Base-by-base conservation (phyloP, 2,888 invertebrate genomes). In the Vesta saturnalis region DNA sequence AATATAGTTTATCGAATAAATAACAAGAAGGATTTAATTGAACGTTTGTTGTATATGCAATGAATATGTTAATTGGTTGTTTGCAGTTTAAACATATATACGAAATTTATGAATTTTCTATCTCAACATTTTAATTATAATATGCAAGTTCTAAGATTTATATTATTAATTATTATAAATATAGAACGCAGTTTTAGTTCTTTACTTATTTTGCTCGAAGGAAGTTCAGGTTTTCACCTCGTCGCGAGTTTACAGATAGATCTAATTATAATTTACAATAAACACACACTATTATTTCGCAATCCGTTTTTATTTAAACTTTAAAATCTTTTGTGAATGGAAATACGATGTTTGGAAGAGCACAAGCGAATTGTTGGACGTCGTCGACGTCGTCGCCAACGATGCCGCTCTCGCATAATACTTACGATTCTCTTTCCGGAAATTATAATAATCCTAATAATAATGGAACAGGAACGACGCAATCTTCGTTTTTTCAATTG, bases 131-230 rank as follows among this genome's bases (percentile, higher is more conserved):
- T 65, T 18, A 66, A 67, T 71, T 68, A 69, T 60, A 74, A n/a
- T n/a, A n/a, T n/a, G n/a, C n/a, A 39, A 39, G 78, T 75, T 74
- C 73, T 76, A 81, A 78, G 80, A 75, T 75, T 71, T 70, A 77
- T 76, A 79, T 77, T 79, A 80, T 81, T 79, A 82, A 82, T 81
- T 78, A n/a, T n/a, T n/a, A 82, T 82, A 83, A 82, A 83, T 83
- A 82, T 82, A 77, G 81, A 79, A 76, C 78, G 77, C 76, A 65
- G 49, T 39, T 39, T 39, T 39, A 39, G 39, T 39, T 39, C 39
- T n/a, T n/a, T 39, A n/a, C 39, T 39, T 39, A 39, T n/a, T 39
- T 39, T n/a, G n/a, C 39, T 39, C 39, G 39, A 39, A 30, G 39
- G 39, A 39, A 39, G 39, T 39, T 10, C 39, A n/a, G 12, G n/a